These are phyloP conservation scores for Trypoxylus dichotomus DNA, from an alignment of 1,140 invertebrate genomes.

Conservation along the genomic window DNA sequence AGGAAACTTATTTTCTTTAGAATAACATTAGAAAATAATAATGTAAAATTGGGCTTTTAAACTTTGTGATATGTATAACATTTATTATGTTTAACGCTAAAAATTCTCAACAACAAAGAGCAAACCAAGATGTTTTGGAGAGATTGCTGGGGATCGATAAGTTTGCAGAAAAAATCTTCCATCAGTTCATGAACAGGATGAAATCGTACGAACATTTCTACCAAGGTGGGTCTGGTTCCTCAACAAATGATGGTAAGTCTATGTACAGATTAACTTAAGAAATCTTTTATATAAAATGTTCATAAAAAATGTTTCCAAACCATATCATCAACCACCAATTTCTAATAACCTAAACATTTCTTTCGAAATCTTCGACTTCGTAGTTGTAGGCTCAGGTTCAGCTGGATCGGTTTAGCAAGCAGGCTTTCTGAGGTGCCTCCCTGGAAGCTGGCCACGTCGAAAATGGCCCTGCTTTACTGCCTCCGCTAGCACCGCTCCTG, in stretches of 20 bases:
- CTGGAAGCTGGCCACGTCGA: slow-evolving; percentile 67
- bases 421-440: slow-evolving; percentile 70
- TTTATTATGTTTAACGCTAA: neutral
- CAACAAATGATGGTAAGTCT: neutral
- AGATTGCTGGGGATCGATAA: neutral
- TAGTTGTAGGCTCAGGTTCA: slow-evolving; percentile 54
- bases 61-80: neutral
- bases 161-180: neutral
- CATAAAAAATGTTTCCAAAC: neutral
- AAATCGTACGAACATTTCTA: neutral
- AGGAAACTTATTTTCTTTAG: neutral
- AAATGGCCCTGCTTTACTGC: slow-evolving; percentile 75
- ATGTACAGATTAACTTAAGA: too few relatives aligned
- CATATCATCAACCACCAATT: too few relatives aligned
- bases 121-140: neutral
- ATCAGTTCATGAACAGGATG: neutral
- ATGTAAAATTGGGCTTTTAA: neutral
- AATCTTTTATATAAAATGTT: too few relatives aligned
- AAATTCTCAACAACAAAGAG: neutral
- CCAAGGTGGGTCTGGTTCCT: neutral
- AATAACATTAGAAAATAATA: neutral
- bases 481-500: slow-evolving; percentile 67
- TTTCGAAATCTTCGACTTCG: slow-evolving; percentile 48
- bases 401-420: slow-evolving; percentile 64
- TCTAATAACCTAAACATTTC: neutral